Percentiles rank a stretch among this genome's conserved stretches.
phyloP scores from a whole-genome alignment of 30 jellyfish, hydroid and myxozoan genomes.

The Aurelia aurita complex sp. Pacific region DNA sequence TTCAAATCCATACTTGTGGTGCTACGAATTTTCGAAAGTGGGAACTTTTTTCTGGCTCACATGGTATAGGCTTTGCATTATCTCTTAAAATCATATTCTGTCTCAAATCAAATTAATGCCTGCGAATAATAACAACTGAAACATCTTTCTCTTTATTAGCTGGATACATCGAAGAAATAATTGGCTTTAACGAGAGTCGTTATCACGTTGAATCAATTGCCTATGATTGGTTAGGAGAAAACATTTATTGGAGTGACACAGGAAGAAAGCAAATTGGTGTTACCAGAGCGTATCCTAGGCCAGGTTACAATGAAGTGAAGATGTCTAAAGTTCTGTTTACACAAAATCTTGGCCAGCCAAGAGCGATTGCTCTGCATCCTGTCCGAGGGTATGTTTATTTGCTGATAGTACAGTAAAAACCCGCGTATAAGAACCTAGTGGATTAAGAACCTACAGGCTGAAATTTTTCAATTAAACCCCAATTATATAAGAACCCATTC shows the following conservation, averaged over 20 bases:
- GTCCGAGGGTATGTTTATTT: constrained; percentile 68
- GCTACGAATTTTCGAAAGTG: too few species aligned
- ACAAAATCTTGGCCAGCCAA: constrained; percentile 71
- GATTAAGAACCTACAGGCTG: too few species aligned
- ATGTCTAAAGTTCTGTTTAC: constrained; percentile 53
- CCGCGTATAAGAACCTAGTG: too few species aligned
- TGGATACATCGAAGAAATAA: constrained; percentile 63
- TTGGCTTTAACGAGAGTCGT: constrained; percentile 59
- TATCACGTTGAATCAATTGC: constrained; percentile 87
- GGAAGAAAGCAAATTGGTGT: constrained; percentile 89
- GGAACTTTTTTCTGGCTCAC: too few species aligned
- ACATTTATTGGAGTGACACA: constrained; percentile 76
- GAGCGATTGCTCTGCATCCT: constrained; percentile 90
- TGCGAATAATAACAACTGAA: too few species aligned
- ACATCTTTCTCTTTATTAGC: constrained; percentile 10
- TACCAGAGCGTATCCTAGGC: constrained; percentile 40
- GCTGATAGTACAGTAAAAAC: too few species aligned
- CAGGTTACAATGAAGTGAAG: constrained; percentile 15
- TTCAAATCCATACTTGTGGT: too few species aligned
- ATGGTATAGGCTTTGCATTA: too few species aligned
- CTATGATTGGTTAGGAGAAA: constrained; percentile 87
- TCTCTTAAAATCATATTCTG: too few species aligned
- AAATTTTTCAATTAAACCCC: too few species aligned
- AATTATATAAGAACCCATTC: too few species aligned
- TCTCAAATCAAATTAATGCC: too few species aligned